Base-by-base conservation (phyloP, 2,888 invertebrate species). In the Acanthococcus lagerstroemiae region DNA sequence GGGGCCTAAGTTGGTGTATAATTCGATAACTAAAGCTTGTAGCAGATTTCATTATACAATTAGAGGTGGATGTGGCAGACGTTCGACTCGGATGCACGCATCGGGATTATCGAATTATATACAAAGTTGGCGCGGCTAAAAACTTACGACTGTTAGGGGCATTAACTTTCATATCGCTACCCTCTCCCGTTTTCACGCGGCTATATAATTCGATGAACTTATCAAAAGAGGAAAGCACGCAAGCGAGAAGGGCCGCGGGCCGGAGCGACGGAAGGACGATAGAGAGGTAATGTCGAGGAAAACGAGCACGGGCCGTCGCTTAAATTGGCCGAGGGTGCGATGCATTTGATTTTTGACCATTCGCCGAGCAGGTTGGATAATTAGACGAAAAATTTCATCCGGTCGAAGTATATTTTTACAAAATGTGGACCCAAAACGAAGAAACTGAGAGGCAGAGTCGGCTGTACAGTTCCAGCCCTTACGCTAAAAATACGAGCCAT, bases 31-130 rank as follows among this genome's bases (percentile, higher is more conserved):
- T 58, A 58, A 45, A 58, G 57, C 57, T 58, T 45, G 46, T 45
- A 46, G 57, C 57, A 17, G 57, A 58, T 58, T 58, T 58, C 57
- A 58, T 58, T 58, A 58, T 58, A 45, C 46, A 58, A 58, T 58
- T 58, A 58, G 57, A 45, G 44, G 44, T n/a, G 24, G 57, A 55
- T 55, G 26, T 30, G n/a, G 17, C 30, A 27, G 26, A 27, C 22
- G 21, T 6, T 17, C 17, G 6, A 6, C 55, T n/a, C 12, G 21
- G 17, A 9, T 44, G n/a, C 25, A 25, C 57, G 12, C 45, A 44
- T 6, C 9, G 24, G n/a, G 55, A 58, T 58, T 58, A 58, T 58
- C 57, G 26, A 58, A 58, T 58, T 58, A 58, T 58, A 58, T 37
- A 58, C 57, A 46, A 22, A 56, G 37, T 30, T 27, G 12, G 37